Evolutionary conservation across 2,888 invertebrate genomes (phyloP).

Genomic region (Rhopalosiphum nymphaeae): DNA sequence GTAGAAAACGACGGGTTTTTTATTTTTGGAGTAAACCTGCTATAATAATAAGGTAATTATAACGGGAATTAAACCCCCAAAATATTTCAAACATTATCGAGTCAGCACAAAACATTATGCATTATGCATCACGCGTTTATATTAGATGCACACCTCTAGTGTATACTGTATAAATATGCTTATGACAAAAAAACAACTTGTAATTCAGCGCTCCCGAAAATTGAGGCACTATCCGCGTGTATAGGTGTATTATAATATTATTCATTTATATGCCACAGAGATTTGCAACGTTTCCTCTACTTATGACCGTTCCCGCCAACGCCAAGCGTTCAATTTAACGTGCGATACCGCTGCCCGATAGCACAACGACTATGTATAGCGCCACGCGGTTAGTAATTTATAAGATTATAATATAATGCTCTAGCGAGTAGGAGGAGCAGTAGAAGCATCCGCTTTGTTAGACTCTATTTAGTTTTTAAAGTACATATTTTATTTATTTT

Average conservation of each 20-base stretch:
- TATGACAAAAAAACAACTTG: neutral
- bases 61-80: neutral
- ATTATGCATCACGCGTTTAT: neutral
- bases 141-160: neutral
- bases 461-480: neutral
- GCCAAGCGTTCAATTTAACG: neutral
- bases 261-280: neutral
- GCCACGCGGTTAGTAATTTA: neutral
- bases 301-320: neutral
- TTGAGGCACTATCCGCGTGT: neutral
- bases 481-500: conserved; percentile 14
- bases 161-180: neutral
- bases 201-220: neutral
- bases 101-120: neutral
- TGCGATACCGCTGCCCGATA: neutral
- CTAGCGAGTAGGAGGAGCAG: neutral
- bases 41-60: neutral
- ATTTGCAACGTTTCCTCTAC: neutral
- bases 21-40: neutral
- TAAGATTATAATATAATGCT: neutral
- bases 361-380: neutral
- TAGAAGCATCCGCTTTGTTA: neutral
- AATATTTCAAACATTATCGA: neutral
- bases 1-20: neutral
- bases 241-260: neutral